These are phyloP conservation scores for Sycophila sp. DNA, from an alignment of 1,140 invertebrate species.

Conservation along the genomic window DNA sequence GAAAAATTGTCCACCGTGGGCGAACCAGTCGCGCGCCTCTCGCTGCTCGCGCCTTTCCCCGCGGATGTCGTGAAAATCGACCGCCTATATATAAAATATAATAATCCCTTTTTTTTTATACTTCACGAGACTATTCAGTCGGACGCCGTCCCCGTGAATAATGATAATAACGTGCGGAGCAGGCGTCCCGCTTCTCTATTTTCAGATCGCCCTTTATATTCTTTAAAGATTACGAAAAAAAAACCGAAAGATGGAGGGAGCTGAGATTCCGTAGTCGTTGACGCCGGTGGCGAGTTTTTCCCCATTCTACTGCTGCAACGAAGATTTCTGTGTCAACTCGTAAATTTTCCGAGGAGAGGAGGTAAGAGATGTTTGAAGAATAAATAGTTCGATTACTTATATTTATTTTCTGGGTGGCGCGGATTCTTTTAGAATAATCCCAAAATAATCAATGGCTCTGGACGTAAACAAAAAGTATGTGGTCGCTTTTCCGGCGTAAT, in stretches of 20 bases:
- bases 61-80: background rate
- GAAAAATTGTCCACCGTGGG: conserved; percentile 2
- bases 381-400: conserved; percentile 5
- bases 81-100: conserved; percentile 8
- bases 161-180: background rate
- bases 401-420: background rate
- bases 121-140: rapidly evolving
- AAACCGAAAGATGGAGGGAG: too few species aligned
- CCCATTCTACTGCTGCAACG: background rate
- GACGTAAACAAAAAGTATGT: too few species aligned
- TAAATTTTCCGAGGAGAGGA: conserved; percentile 1
- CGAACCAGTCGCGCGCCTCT: conserved; percentile 12
- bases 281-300: too few species aligned
- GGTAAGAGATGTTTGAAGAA: background rate
- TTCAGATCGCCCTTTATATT: conserved; percentile 15
- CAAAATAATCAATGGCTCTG: too few species aligned
- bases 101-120: conserved; percentile 7
- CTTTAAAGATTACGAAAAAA: too few species aligned
- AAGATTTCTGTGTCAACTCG: background rate
- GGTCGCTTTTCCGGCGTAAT: too few species aligned
- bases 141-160: background rate
- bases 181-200: background rate
- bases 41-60: background rate
- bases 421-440: background rate
- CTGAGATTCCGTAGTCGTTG: too few species aligned